These are phyloP conservation scores for Lagenorhynchus albirostris DNA, from an alignment of 2,113 vertebrate species.

Conservation along the genomic window DNA sequence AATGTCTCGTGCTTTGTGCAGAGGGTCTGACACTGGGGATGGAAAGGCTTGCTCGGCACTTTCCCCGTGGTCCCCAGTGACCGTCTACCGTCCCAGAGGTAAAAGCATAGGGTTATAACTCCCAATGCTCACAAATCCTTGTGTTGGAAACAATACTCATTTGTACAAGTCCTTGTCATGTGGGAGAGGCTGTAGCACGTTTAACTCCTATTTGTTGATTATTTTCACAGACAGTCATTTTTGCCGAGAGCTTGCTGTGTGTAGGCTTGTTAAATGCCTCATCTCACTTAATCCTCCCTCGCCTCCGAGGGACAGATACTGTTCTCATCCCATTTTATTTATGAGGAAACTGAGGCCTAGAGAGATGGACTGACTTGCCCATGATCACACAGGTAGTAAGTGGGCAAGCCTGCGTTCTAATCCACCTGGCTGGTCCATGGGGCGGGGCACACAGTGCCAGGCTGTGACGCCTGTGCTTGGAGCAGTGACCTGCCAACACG, in stretches of 20 bases:
- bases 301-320: neutral
- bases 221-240: neutral
- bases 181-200: accelerated
- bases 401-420: neutral
- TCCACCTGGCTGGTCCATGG: accelerated
- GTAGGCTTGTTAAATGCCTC: neutral
- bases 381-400: neutral
- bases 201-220: neutral
- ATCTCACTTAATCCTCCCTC: neutral
- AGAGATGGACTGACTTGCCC: neutral
- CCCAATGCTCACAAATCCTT: neutral
- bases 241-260: neutral
- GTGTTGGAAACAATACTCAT: neutral
- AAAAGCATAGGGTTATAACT: neutral
- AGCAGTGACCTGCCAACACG: accelerated
- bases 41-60: neutral
- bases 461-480: neutral
- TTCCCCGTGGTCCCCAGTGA: neutral
- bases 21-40: neutral
- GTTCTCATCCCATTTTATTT: neutral
- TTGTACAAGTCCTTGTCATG: neutral
- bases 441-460: accelerated
- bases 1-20: accelerated
- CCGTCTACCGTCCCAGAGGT: neutral
- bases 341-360: neutral